Evolutionary conservation across 2,888 invertebrate genomes (phyloP).

Genomic region (Drosophila longiperda): DNA sequence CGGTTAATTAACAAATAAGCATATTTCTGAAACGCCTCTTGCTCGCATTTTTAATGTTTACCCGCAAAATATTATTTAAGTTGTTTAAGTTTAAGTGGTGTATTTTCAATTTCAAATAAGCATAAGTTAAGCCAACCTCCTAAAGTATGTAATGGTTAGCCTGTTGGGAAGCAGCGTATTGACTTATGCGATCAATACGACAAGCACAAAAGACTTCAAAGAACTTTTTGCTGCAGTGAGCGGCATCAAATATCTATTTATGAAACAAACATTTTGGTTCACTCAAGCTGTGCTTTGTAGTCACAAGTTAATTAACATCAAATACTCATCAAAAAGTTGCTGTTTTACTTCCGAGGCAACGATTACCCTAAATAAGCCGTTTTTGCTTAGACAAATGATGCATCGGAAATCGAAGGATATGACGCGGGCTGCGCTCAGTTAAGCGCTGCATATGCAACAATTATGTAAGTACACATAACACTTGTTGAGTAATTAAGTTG

Average conservation of each 20-base stretch:
- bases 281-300: constrained; percentile 61
- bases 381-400: constrained; percentile 39
- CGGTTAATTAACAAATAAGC: constrained; percentile 59
- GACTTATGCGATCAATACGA: constrained; percentile 40
- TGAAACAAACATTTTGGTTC: neutral
- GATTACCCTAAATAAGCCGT: constrained; percentile 3
- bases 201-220: neutral
- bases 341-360: constrained; percentile 3
- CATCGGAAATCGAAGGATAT: constrained; percentile 36
- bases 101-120: constrained; percentile 76
- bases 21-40: constrained; percentile 36
- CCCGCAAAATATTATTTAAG: constrained; percentile 72
- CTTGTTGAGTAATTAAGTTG: constrained; percentile 66
- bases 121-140: constrained; percentile 43
- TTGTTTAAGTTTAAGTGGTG: too few species aligned
- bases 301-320: constrained; percentile 69
- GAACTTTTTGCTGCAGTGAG: neutral
- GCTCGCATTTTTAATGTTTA: constrained; percentile 56
- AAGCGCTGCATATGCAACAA: constrained; percentile 30
- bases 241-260: neutral
- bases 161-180: constrained; percentile 48
- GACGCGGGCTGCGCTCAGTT: constrained; percentile 17
- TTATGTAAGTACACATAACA: constrained; percentile 8
- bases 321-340: constrained; percentile 40
- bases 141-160: neutral